A percentile compares a stretch with the other conserved stretches of the same genome.
These are phyloP conservation scores for Oegoconia quadripuncta DNA, from an alignment of 2,888 invertebrate species.

Conservation along the genomic window DNA sequence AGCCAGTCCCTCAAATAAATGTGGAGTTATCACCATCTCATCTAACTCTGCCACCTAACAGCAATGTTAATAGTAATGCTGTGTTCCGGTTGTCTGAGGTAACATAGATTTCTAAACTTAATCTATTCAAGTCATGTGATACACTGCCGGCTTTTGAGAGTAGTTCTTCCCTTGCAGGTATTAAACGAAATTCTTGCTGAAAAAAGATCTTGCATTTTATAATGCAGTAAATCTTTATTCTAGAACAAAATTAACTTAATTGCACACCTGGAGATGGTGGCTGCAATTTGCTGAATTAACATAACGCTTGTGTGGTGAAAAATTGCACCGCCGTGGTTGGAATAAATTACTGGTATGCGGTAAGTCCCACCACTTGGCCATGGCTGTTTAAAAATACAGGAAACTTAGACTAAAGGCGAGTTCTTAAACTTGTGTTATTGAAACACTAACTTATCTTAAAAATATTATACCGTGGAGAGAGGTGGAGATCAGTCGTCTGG, in stretches of 20 bases:
- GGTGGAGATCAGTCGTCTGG: too few relatives aligned
- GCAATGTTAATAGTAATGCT: too few relatives aligned
- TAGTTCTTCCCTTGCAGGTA: neutral
- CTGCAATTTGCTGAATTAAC: slow-evolving; percentile 14
- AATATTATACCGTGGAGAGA: too few relatives aligned
- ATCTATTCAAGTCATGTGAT: too few relatives aligned
- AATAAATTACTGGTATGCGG: slow-evolving; percentile 4
- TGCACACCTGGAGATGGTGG: slow-evolving; percentile 9
- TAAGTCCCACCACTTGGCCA: slow-evolving; percentile 1
- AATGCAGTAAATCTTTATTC: slow-evolving; percentile 24
- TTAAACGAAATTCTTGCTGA: slow-evolving; percentile 11
- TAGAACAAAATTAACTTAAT: slow-evolving; percentile 22
- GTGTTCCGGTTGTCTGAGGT: too few relatives aligned
- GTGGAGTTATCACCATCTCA: too few relatives aligned
- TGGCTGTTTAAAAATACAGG: neutral
- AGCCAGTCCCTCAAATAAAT: too few relatives aligned
- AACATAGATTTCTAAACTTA: too few relatives aligned
- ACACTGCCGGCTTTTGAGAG: too few relatives aligned
- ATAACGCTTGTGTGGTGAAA: slow-evolving; percentile 5
- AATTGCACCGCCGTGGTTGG: slow-evolving; percentile 4
- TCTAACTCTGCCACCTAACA: too few relatives aligned
- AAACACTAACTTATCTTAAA: too few relatives aligned
- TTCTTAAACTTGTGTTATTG: neutral
- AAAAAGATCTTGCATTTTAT: neutral
- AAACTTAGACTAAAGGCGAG: neutral